Percentiles rank a stretch among this genome's conserved stretches.
Evolutionary conservation across 2,888 invertebrate species (phyloP).

Genomic region (Papilio elwesi): DNA sequence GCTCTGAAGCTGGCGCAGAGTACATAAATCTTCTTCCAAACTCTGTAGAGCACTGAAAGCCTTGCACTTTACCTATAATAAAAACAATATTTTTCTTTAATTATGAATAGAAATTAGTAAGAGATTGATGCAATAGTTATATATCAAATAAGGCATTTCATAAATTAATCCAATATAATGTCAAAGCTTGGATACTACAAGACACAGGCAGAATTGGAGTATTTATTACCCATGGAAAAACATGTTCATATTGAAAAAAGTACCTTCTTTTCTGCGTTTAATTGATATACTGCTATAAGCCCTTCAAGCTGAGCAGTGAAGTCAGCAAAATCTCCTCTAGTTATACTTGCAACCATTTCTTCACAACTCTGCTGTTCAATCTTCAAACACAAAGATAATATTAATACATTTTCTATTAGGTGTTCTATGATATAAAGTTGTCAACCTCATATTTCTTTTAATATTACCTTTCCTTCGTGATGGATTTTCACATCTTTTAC

Average conservation of each 20-base stretch:
- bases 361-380: conserved; percentile 93
- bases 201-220: too few species aligned
- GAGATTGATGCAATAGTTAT: too few species aligned
- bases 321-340: conserved; percentile 94
- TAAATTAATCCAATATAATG: too few species aligned
- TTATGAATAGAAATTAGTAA: neutral
- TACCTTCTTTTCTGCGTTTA: conserved; percentile 96
- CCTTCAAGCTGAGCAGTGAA: conserved; percentile 97
- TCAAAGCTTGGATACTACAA: too few species aligned
- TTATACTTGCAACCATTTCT: conserved; percentile 93
- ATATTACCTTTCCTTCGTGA: conserved; percentile 91
- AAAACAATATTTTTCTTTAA: conserved; percentile 11
- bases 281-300: conserved; percentile 94
- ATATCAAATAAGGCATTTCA: too few species aligned
- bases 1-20: conserved; percentile 90
- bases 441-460: neutral
- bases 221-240: too few species aligned
- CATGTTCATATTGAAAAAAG: neutral
- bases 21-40: conserved; percentile 94
- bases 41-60: conserved; percentile 96
- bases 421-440: too few species aligned
- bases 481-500: conserved; percentile 95
- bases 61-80: conserved; percentile 90
- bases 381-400: conserved; percentile 51
- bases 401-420: too few species aligned